Evolutionary conservation across 2,888 invertebrate species (phyloP), one percentile per base, ranked within the genome.

Genomic region (Hipparchia semele): DNA sequence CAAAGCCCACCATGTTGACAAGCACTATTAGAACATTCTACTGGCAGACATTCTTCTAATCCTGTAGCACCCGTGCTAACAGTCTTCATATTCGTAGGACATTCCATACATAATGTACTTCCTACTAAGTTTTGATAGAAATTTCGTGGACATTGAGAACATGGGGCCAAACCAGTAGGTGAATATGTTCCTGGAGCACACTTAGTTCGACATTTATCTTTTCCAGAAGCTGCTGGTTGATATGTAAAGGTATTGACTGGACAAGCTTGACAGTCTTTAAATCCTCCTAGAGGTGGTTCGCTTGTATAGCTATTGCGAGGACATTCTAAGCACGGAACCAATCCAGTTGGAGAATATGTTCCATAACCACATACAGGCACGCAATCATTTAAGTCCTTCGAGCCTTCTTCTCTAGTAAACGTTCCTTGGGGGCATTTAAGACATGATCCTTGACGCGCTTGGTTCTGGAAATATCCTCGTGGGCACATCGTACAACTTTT

Each of bases 331-430:
- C 99, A 99, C 33, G 99, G 98, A 5, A 98, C 98, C 80, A 99
- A 94, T 64, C 99, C 99, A 13, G 98, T 98, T 62, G 98, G 98
- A 1, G 98, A 99, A 88, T 98, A 99, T 39, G 99, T 99, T 74
- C 99, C 99, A 84, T 97, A 98, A 33, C 99, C 99, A 84, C 99
- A 99, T 10, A 99, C 98, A 1, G 99, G 98, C 69, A 98, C 95
- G 84, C 98, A 99, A 81, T 98, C 98, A 73, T 96, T 95, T 59
- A 98, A 93, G 72, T 96, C 96, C 88, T 98, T 98, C 0, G 98
- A 98, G 39, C 98, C 98, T 90, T 98, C 96, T 90, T 98, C 98
- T 81, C 96, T 95, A 0, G 99, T 99, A 84, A 98, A 99, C 8
- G 98, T 98, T 78, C 99, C 99, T 81, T 96, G 95, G 0, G 99